These are phyloP conservation scores for Rhamnusium bicolor DNA, from an alignment of 2,888 invertebrate genomes.

Conservation along the genomic window DNA sequence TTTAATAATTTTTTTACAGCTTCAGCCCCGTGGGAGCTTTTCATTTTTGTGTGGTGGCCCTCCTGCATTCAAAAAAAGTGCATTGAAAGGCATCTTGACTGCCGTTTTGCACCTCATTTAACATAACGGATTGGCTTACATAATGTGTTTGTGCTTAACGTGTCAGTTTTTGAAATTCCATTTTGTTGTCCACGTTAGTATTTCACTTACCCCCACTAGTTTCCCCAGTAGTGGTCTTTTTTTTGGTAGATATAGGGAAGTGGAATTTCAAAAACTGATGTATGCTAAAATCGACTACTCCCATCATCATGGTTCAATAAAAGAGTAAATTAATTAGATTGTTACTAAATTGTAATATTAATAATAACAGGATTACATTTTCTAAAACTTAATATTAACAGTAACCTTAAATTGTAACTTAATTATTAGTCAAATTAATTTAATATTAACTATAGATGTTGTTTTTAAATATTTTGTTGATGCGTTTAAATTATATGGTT, in stretches of 20 bases:
- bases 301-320: constrained; percentile 41
- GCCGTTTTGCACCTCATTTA: constrained; percentile 62
- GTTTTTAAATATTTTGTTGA: constrained; percentile 25
- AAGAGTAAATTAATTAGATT: constrained; percentile 8
- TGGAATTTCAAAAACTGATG: constrained; percentile 35
- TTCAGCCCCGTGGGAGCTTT: constrained; percentile 64
- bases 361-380: background rate
- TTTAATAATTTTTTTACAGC: constrained; percentile 52
- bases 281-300: constrained; percentile 37
- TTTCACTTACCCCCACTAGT: background rate
- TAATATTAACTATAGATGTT: constrained; percentile 27
- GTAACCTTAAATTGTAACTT: constrained; percentile 17
- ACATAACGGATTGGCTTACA: constrained; percentile 59
- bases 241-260: background rate
- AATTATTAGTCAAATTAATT: constrained; percentile 32
- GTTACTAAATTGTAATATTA: constrained; percentile 17
- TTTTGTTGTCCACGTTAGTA: background rate
- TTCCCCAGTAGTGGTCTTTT: background rate
- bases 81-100: constrained; percentile 66
- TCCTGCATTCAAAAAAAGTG: constrained; percentile 63
- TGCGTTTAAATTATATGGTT: background rate
- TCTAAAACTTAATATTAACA: constrained; percentile 29
- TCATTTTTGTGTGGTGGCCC: constrained; percentile 67
- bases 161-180: constrained; percentile 43
- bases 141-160: constrained; percentile 49